Conservation (phyloP, 2,888 invertebrate species). For the Prosapia bicincta region DNA sequence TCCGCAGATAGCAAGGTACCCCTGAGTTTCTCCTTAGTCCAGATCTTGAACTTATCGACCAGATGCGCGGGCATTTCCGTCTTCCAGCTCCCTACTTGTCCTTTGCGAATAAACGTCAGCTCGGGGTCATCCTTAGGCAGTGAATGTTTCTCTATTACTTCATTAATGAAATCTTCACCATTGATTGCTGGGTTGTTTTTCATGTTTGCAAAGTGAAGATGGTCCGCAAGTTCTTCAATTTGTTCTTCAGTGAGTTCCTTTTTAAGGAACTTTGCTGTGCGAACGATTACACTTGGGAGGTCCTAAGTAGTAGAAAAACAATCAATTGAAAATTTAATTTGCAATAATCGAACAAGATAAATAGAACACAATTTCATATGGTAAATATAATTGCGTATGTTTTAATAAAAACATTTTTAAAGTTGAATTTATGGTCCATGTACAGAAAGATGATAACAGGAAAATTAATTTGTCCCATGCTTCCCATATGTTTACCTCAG, state of each 20-base stretch:
- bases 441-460: too few relatives aligned
- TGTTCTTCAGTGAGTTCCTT: constrained; percentile 44
- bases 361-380: too few relatives aligned
- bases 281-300: constrained; percentile 45
- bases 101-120: constrained; percentile 44
- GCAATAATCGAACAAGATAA: too few relatives aligned
- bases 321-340: too few relatives aligned
- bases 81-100: constrained; percentile 47
- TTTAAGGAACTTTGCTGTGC: constrained; percentile 48
- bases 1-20: constrained; percentile 39
- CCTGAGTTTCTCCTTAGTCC: constrained; percentile 45
- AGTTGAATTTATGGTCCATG: too few relatives aligned
- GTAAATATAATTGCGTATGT: too few relatives aligned
- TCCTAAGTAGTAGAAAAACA: constrained; percentile 44
- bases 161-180: constrained; percentile 40
- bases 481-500: too few relatives aligned
- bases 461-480: too few relatives aligned
- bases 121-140: constrained; percentile 37
- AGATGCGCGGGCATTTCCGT: constrained; percentile 45
- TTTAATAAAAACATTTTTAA: too few relatives aligned
- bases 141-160: constrained; percentile 37
- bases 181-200: constrained; percentile 52
- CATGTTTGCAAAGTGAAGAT: constrained; percentile 53
- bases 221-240: constrained; percentile 45
- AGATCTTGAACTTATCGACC: constrained; percentile 49